Base-by-base conservation (phyloP, 2,113 vertebrate species). In the Chionis minor region DNA sequence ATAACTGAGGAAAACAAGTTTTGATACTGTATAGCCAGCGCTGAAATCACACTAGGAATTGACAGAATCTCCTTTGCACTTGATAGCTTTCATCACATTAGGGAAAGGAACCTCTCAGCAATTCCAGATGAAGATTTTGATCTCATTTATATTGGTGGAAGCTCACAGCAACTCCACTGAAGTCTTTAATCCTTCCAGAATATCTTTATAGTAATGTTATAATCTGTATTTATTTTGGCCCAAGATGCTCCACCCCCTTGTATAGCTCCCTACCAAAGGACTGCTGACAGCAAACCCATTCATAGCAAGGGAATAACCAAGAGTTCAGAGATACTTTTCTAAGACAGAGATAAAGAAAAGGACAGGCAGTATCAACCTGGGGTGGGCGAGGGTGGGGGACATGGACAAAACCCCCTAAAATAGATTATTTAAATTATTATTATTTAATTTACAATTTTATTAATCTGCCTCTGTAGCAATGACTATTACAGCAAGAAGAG, bases 1-100 rank as follows among this genome's bases (percentile, higher is more conserved):
- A 92, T 86, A 96, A 90, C 72, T 79, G 84, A 95, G 55, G 79
- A 91, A 96, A 94, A 92, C 71, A 88, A 90, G 67, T 78, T 83
- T 89, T 77, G 79, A 42, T 94, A 63, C 52, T 49, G 47, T 42
- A 30, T 4, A 94, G 71, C 38, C 80, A 90, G 49, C 92, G 88
- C 0, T 90, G 88, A 91, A 91, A 47, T 90, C 83, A n/a, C 78
- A 71, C 62, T 19, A 24, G 16, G 51, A 75, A 83, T 35, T 44
- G 65, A 92, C 90, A 96, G 82, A 82, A 82, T 87, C 73, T 95
- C 90, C 80, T 95, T 81, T 85, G 81, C 82, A 86, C 67, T 95
- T 92, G 74, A 86, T 91, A 95, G 81, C 51, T 96, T 95, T 90
- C 81, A 75, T 81, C 84, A 65, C 69, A 45, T 92, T 81, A 94